Base-by-base conservation (phyloP, 2,113 vertebrate species). In the Vulpes vulpes region DNA sequence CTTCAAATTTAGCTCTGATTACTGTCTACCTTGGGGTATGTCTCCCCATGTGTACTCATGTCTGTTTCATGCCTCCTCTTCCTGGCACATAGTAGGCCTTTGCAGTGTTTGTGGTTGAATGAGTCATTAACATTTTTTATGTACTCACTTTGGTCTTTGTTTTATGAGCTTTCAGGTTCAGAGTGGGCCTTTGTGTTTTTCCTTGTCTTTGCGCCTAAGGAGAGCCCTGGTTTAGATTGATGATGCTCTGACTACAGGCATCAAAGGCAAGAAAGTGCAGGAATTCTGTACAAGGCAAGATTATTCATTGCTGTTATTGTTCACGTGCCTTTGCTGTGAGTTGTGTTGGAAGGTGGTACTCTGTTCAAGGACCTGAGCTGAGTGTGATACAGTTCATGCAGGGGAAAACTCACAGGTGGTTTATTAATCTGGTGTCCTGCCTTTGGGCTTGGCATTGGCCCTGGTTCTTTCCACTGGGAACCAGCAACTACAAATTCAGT, bases 91-190 rank as follows among this genome's bases (percentile, higher is more conserved):
- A 96, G 84, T 96, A 95, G 92, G 89, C 79, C 71, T 91, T 79
- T 88, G 69, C 76, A 81, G 74, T 93, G 76, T 97, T 80, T 89
- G 60, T 93, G 65, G 65, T 87, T 95, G 62, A 95, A 78, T 94
- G 87, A 95, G 49, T 97, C 96, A 93, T 78, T 89, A 65, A 67
- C 23, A 51, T 73, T 73, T 92, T 96, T 85, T 65, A 59, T 74
- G 80, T 69, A 78, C 76, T 91, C 0, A 1, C 59, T 96, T 98
- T 96, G 83, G 74, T 96, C 64, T 57, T 96, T 96, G 90, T 94
- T 97, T 98, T 97, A 95, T 95, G 86, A 97, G 94, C 85, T 95
- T 88, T 84, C 80, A 82, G 84, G 62, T 64, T 96, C 65, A 91
- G 76, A 96, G 76, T 86, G 35, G 57, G 32, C 64, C 91, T 91